Conservation (phyloP, 2,113 vertebrate species). For the Clarias magur region DNA sequence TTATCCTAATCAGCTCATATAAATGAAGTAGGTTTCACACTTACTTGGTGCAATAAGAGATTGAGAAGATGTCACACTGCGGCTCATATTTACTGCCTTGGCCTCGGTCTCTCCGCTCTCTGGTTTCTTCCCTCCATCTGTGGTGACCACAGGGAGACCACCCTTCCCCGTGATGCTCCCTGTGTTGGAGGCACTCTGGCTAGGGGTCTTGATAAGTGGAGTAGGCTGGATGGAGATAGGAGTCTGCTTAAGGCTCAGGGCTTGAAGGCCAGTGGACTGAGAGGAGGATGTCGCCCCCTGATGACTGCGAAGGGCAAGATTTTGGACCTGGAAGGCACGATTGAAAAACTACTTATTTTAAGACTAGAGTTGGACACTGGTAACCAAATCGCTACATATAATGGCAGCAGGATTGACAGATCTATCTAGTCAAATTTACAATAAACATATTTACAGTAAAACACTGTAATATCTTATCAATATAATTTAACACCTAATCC, state of each 20-base stretch:
- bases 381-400: not conserved
- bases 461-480: not conserved
- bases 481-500: not conserved
- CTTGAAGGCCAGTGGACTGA: constrained; percentile 72
- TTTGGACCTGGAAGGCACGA: constrained; percentile 78
- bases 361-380: not conserved
- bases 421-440: not conserved
- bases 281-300: constrained; percentile 68
- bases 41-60: constrained; percentile 85
- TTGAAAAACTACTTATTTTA: not conserved
- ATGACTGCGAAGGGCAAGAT: constrained; percentile 82
- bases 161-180: constrained; percentile 53
- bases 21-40: not conserved
- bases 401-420: not conserved
- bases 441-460: not conserved
- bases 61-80: constrained; percentile 73
- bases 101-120: constrained; percentile 74
- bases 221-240: constrained; percentile 74
- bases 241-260: constrained; percentile 81
- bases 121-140: constrained; percentile 78
- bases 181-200: constrained; percentile 60
- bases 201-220: constrained; percentile 73
- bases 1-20: not conserved
- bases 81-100: constrained; percentile 77
- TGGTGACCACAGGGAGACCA: constrained; percentile 44